Evolutionary conservation across 2,888 invertebrate species (phyloP), one percentile per base, ranked within the genome.

Genomic region (Cheilosia vulpina): DNA sequence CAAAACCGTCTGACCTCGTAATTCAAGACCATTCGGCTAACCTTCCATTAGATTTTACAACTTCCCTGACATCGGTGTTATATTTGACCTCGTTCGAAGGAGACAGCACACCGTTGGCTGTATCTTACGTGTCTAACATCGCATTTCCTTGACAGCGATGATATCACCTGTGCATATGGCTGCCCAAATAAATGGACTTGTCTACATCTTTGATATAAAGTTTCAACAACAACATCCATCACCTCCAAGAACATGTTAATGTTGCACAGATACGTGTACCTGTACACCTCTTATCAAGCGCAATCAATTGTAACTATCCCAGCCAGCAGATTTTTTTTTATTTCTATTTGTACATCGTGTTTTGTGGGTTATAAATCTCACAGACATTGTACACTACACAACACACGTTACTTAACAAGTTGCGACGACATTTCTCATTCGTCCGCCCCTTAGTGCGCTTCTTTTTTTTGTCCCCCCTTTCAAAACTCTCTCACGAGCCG

Each of bases 331-430:
- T 31, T 45, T 31, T 31, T 31, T 31, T 13, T 17, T 19, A 19
- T 19, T 19, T 27, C 31, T 17, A 15, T 31, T 5, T 47, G 19
- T 58, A 38, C 19, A 31, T n/a, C 38, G n/a, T 7, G 13, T 19
- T 34, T 9, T 21, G 60, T 21, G n/a, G 60, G 9, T 60, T 41
- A 43, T 60, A 41, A 60, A 60, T 60, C 60, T 60, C 38, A 38
- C 13, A 13, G 13, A 38, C 38, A 38, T 11, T 38, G 38, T 38
- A 1, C 13, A 4, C 11, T 38, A 13, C 17, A 13, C 17, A 15
- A n/a, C n/a, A 43, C 24, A 60, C n/a, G 60, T 43, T 19, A 57
- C 19, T 34, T 11, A 31, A 31, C 55, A 34, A 50, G 21, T 21
- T 19, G 19, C 21, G 21, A 21, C 19, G 11, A 50, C 21, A 21